phyloP scores from a whole-genome alignment of 2,113 vertebrate genomes.

The Syrrhaptes paradoxus region DNA sequence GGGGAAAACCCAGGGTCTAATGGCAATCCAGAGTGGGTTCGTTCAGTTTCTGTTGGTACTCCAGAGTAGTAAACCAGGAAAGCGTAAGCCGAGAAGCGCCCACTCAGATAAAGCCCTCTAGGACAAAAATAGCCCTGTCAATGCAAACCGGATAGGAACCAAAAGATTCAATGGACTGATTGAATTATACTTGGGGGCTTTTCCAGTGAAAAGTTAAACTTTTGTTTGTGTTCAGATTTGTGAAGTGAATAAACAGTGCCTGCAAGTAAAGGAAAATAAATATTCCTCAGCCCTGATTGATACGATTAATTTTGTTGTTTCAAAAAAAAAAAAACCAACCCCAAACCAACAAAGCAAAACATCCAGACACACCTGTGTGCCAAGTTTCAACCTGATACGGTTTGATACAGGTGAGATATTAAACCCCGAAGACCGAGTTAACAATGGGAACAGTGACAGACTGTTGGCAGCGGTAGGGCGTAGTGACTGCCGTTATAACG shows the following conservation, averaged over 20 bases:
- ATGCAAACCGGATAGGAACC: neutral
- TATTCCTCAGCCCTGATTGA: neutral
- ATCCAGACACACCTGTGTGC: neutral
- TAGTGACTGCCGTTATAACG: neutral
- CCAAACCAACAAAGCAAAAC: neutral
- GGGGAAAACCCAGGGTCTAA: neutral
- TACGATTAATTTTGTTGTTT: neutral
- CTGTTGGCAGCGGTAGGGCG: neutral
- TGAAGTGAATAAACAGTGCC: neutral
- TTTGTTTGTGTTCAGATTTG: neutral
- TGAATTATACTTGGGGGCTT: neutral
- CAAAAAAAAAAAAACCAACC: neutral
- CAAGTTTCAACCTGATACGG: neutral
- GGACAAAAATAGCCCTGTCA: neutral
- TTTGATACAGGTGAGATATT: conserved; percentile 40
- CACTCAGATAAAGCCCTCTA: neutral
- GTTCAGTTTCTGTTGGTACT: neutral
- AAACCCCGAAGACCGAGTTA: neutral
- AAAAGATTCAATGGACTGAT: neutral
- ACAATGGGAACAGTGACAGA: conserved; percentile 3
- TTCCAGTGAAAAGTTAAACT: neutral
- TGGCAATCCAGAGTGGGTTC: neutral
- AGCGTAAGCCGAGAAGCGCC: neutral
- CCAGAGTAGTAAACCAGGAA: neutral
- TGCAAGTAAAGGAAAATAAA: neutral